Base-by-base conservation (phyloP, 2,113 vertebrate genomes). In the Meriones unguiculatus region DNA sequence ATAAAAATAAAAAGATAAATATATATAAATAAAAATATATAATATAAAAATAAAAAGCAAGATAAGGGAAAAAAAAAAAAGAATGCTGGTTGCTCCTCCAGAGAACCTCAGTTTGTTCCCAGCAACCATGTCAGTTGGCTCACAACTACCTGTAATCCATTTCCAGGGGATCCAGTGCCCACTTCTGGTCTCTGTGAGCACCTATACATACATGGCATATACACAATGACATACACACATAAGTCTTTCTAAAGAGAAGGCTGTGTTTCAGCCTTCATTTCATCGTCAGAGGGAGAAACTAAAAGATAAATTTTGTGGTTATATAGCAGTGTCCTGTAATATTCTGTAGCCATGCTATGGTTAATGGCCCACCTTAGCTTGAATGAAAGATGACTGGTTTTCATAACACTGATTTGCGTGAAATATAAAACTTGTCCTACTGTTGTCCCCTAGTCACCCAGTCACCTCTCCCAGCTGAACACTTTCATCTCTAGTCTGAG, bases 191-290 rank as follows among this genome's bases (percentile, higher is more conserved):
- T 41, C 81, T 84, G n/a, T 25, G 80, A 38, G n/a, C 80, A 84
- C 22, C 35, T 38, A n/a, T 1, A 28, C 24, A 15, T n/a, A 84
- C 22, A 10, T 17, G 13, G 81, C n/a, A 17, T 25, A 41, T 65
- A 30, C 38, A 46, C 82, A 65, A 11, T 30, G 38, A 65, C 62
- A 84, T 38, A 46, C 3, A 64, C 57, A 84, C 80, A 64, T 64
- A 84, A 25, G 59, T 38, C 13, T 41, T 24, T 38, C 38, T 84
- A 41, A 64, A 52, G n/a, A 84, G 78, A 73, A 81, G 73, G 12
- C 90, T 90, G 12, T n/a, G 52, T 90, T 91, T 85, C 35, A 87
- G 50, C 25, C 92, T 92, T 88, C 35, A 22, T 85, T 72, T 88
- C 18, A 30, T 41, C 41, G 25, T 92, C 86, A 90, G 82, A 93